These are phyloP conservation scores for Drosophila tristis DNA, from an alignment of 1,140 invertebrate genomes.

Conservation along the genomic window DNA sequence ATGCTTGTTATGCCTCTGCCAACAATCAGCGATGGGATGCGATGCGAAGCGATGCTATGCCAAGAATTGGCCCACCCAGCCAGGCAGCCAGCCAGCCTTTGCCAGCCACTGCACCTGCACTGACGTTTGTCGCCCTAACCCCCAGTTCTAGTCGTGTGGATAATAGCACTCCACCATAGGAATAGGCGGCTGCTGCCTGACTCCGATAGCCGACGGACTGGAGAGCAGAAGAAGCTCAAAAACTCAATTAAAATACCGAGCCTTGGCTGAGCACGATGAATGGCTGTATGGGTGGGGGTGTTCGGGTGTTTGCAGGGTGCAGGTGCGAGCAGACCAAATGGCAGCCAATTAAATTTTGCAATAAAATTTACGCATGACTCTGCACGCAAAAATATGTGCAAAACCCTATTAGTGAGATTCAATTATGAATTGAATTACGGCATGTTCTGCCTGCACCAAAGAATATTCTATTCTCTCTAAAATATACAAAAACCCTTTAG, in stretches of 20 bases:
- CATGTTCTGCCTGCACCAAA: not conserved
- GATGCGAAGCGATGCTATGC: conserved; percentile 8
- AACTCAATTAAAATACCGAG: conserved; percentile 67
- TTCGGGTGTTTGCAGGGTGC: conserved; percentile 7
- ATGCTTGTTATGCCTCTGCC: conserved; percentile 37
- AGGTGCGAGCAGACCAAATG: conserved; percentile 20
- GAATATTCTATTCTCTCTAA: not conserved
- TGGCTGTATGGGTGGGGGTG: not conserved
- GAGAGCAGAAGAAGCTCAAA: conserved; percentile 33
- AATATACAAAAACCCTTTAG: conserved; percentile 14
- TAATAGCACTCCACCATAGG: conserved; percentile 24
- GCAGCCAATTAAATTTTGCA: conserved; percentile 64
- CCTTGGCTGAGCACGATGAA: conserved; percentile 9
- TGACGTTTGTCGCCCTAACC: conserved; percentile 17
- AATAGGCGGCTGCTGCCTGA: conserved; percentile 1
- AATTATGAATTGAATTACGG: conserved; percentile 46
- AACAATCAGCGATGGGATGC: conserved; percentile 30
- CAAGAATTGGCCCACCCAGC: conserved; percentile 58
- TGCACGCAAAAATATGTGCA: conserved; percentile 37
- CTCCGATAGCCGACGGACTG: conserved; percentile 11
- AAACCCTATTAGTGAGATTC: conserved; percentile 60
- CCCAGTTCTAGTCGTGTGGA: conserved; percentile 18
- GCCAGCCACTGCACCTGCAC: conserved; percentile 11
- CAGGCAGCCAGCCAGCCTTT: not conserved
- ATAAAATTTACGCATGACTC: conserved; percentile 53